Conservation (phyloP, 2,888 invertebrate genomes). For the Leptopilina myrica region DNA sequence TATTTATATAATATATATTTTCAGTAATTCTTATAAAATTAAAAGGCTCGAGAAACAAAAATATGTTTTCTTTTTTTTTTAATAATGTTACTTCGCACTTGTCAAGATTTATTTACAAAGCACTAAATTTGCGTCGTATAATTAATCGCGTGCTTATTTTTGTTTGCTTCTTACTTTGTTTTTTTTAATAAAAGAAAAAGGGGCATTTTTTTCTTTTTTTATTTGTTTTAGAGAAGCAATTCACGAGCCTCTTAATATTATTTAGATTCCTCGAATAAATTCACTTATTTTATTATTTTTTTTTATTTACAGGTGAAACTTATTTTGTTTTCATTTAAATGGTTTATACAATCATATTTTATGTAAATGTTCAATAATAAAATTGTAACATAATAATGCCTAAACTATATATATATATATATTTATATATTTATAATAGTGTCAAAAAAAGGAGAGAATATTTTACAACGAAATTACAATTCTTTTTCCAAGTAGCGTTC, state of each 20-base stretch:
- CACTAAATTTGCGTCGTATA: slow-evolving; percentile 49
- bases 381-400: slow-evolving; percentile 74
- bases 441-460: slow-evolving; percentile 69
- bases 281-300: slow-evolving; percentile 64
- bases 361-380: slow-evolving; percentile 73
- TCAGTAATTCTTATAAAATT: slow-evolving; percentile 68
- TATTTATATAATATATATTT: slow-evolving; percentile 60
- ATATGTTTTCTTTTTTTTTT: too few relatives aligned
- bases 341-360: slow-evolving; percentile 75
- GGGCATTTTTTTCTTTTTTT: background rate
- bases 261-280: slow-evolving; percentile 66
- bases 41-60: slow-evolving; percentile 68
- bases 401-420: slow-evolving; percentile 64
- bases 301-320: slow-evolving; percentile 73
- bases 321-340: slow-evolving; percentile 60
- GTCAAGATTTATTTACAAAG: slow-evolving; percentile 53
- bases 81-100: slow-evolving; percentile 42
- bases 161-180: slow-evolving; percentile 27
- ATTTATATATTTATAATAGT: slow-evolving; percentile 45
- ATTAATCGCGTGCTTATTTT: slow-evolving; percentile 37
- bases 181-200: slow-evolving; percentile 13
- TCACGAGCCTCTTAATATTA: slow-evolving; percentile 71
- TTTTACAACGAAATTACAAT: slow-evolving; percentile 75
- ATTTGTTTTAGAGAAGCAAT: slow-evolving; percentile 58
- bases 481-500: slow-evolving; percentile 36